These are phyloP conservation scores for Meloe dianella DNA, from an alignment of 2,888 invertebrate genomes.

Conservation along the genomic window DNA sequence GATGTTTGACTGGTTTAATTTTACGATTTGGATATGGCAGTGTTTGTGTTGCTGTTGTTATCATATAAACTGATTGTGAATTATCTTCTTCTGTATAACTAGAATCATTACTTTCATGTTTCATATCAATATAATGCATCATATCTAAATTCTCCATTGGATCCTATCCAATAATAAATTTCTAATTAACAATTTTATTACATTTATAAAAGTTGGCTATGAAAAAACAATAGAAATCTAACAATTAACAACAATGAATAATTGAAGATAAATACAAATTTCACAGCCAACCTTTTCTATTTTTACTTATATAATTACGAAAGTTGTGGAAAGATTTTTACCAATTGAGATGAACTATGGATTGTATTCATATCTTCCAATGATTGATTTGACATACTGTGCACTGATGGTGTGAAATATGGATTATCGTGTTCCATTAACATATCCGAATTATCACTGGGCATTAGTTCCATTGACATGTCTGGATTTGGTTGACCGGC, in stretches of 20 bases:
- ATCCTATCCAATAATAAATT: conserved; percentile 44
- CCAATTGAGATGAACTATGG: conserved; percentile 60
- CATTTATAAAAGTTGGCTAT: not conserved
- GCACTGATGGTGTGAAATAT: conserved; percentile 59
- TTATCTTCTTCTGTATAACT: conserved; percentile 62
- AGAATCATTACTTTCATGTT: conserved; percentile 58
- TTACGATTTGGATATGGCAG: conserved; percentile 65
- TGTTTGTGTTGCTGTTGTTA: conserved; percentile 65
- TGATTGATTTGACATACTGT: conserved; percentile 59
- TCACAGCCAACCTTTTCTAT: not conserved
- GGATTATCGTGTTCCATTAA: conserved; percentile 58
- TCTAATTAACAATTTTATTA: conserved; percentile 1
- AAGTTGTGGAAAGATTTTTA: conserved; percentile 41
- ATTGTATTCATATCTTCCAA: conserved; percentile 63
- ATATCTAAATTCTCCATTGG: conserved; percentile 58
- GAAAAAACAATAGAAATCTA: not conserved
- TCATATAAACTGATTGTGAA: conserved; percentile 58
- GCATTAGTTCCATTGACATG: conserved; percentile 59
- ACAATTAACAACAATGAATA: not conserved
- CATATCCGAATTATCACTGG: conserved; percentile 56
- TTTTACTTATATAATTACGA: too few species aligned
- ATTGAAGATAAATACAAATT: too few species aligned
- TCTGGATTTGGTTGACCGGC: conserved; percentile 62
- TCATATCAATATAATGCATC: conserved; percentile 57
- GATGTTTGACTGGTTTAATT: conserved; percentile 77